Conservation (phyloP, 2,797 vertebrate genomes). For the Anolis apletophallus region DNA sequence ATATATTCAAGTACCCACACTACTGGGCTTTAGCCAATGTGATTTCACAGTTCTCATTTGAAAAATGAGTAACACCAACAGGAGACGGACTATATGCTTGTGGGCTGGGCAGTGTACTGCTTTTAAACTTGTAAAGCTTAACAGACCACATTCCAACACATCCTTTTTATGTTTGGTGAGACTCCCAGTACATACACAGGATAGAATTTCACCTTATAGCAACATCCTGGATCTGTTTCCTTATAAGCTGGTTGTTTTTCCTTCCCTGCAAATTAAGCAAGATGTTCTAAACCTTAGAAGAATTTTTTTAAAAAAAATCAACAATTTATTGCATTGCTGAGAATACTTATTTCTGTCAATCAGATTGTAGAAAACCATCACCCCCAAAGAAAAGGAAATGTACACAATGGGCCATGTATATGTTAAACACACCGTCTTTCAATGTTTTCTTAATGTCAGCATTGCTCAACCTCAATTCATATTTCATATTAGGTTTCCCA, state of each 20-base stretch:
- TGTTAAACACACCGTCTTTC: not conserved
- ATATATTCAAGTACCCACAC: not conserved
- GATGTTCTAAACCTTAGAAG: not conserved
- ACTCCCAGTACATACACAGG: slow-evolving; percentile 20
- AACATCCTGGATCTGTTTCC: not conserved
- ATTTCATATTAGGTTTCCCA: not conserved
- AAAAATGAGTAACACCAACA: not conserved
- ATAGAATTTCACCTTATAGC: slow-evolving; percentile 20
- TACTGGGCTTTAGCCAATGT: not conserved
- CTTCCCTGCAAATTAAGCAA: not conserved
- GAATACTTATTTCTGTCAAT: not conserved
- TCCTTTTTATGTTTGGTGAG: not conserved
- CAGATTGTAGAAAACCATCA: too few species aligned
- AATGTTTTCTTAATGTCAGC: not conserved
- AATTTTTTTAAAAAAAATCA: not conserved
- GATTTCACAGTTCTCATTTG: not conserved
- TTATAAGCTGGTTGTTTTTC: not conserved
- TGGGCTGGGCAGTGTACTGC: not conserved
- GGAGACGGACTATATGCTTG: not conserved
- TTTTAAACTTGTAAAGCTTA: not conserved
- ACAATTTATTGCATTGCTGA: not conserved
- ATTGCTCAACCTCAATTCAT: not conserved
- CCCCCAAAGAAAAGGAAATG: not conserved
- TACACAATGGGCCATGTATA: not conserved
- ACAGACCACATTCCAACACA: not conserved